Evolutionary conservation across 2,113 vertebrate genomes (phyloP), one percentile per base, ranked within the genome.

Genomic region (Benitochromis conjunctus): DNA sequence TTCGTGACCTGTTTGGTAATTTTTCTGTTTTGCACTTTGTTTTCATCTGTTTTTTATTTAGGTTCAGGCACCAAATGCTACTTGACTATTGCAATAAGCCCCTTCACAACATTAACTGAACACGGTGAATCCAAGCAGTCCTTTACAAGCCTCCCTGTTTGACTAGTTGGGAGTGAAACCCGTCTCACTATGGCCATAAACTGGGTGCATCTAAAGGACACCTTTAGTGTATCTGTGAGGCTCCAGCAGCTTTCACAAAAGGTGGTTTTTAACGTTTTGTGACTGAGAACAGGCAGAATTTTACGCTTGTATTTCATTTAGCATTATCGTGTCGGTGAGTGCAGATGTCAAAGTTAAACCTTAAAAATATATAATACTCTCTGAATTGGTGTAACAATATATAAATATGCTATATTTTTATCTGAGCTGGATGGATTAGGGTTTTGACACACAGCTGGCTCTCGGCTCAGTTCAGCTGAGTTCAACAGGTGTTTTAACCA

Each of bases 401-500:
- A 76, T 19, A 31, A 76, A 76, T 29, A 31, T n/a, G 43, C 43
- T 34, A 31, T 76, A 31, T 76, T 34, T 76, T n/a, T 76, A 76
- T 76, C 24, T 46, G 76, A 80, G 21, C 31, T 31, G 26, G 51
- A 76, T 60, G 54, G 53, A 86, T 77, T 78, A 36, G 10, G 82
- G 84, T 62, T 38, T 82, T 55, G 53, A n/a, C n/a, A 26, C 36
- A 36, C 88, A 90, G 71, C 85, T 88, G 86, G 82, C 36, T 19
- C 85, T 84, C 26, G 18, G 53, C 66, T 83, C 57, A 78, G 82
- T 78, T 81, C 71, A 84, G 71, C 26, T 48, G 21, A 78, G 84
- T 81, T 85, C 82, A 69, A 46, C 91, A 92, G 91, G 88, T 91
- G 88, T 84, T 92, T 92, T 87, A 79, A 29, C 69, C 82, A 92